These are phyloP conservation scores for Agrotis segetum DNA, from an alignment of 2,888 invertebrate species.

Conservation along the genomic window DNA sequence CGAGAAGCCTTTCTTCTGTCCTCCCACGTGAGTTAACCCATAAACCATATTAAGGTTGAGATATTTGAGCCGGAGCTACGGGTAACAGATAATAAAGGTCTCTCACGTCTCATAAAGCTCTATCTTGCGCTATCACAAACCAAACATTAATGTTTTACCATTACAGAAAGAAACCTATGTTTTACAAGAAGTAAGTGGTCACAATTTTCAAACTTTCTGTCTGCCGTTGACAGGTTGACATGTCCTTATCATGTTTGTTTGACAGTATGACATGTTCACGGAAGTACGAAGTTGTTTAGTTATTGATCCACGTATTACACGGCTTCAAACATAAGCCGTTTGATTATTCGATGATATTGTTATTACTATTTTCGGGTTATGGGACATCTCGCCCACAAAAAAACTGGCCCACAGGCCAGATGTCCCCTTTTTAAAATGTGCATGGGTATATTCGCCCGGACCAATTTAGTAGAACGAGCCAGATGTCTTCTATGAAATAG, in stretches of 20 bases:
- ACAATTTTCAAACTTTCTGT: neutral
- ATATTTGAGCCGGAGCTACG: neutral
- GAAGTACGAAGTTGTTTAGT: neutral
- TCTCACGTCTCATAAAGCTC: too few species aligned
- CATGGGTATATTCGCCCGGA: too few species aligned
- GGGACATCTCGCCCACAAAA: too few species aligned
- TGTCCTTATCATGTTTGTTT: neutral
- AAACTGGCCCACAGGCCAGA: too few species aligned
- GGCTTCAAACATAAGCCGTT: neutral
- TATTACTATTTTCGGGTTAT: conserved; percentile 3
- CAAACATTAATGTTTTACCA: neutral
- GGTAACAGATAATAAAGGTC: neutral
- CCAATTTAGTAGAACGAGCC: too few species aligned
- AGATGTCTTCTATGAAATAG: too few species aligned
- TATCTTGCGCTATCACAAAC: neutral
- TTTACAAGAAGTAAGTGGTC: neutral
- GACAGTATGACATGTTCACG: neutral
- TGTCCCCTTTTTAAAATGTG: too few species aligned
- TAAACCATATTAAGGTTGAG: too few species aligned
- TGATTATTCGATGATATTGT: conserved; percentile 1
- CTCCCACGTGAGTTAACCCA: neutral
- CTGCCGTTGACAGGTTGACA: neutral
- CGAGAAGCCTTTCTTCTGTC: neutral
- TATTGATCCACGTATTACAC: conserved; percentile 13
- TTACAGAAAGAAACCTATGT: neutral